A percentile compares a stretch with the other conserved stretches of the same genome.
These are phyloP conservation scores for Erethizon dorsatum DNA, from an alignment of 2,797 vertebrate genomes.

Conservation along the genomic window DNA sequence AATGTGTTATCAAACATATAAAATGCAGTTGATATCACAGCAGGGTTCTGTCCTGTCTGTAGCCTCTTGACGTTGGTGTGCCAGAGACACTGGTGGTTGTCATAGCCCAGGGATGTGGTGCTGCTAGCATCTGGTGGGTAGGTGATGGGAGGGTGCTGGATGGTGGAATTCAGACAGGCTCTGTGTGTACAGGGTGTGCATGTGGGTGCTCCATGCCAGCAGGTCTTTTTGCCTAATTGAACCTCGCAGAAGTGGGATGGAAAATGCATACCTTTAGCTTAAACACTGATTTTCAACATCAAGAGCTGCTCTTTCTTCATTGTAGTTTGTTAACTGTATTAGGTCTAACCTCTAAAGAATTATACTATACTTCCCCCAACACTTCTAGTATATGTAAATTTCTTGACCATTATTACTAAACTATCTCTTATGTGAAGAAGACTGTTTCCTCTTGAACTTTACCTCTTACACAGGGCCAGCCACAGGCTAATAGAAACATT, in stretches of 20 bases:
- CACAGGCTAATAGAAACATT: background rate
- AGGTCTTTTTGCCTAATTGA: background rate
- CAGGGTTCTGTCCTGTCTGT: background rate
- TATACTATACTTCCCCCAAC: background rate
- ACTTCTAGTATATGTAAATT: background rate
- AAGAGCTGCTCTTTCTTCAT: background rate
- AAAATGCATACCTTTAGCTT: background rate
- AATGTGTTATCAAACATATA: background rate
- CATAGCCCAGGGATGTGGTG: background rate
- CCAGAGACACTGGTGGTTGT: background rate
- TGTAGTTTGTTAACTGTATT: background rate
- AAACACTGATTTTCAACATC: background rate
- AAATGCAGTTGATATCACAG: no score
- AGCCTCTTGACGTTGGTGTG: background rate
- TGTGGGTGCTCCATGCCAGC: background rate
- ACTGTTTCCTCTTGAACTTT: background rate
- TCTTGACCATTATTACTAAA: background rate
- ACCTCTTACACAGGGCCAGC: background rate
- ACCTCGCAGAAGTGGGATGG: background rate
- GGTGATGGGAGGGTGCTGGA: background rate
- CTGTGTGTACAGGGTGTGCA: background rate
- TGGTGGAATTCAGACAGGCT: background rate
- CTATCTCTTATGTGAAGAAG: background rate
- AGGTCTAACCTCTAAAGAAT: background rate
- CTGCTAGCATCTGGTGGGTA: background rate